Evolutionary conservation across 2,113 vertebrate species (phyloP), one percentile per base, ranked within the genome.

Genomic region (Hiodon tergisus): DNA sequence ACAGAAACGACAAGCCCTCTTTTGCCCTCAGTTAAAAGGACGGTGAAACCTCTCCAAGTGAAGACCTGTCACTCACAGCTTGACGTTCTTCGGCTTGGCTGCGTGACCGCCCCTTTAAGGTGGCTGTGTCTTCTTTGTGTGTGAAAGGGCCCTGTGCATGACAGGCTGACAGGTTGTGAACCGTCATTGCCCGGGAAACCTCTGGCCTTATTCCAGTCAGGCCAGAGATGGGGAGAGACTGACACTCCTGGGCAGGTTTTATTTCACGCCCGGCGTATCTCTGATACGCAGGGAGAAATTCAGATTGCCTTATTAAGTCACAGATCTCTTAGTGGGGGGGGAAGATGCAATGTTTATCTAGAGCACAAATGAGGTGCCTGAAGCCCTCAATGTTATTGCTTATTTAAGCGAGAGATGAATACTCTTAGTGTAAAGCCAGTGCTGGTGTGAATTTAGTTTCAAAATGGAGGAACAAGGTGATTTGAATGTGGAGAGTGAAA

Each of bases 381-480:
- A 5, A 71, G 70, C 55, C 46, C 55, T 71, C 53, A 48, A 48
- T 16, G n/a, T 71, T 63, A 63, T 17, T 13, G 6, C 61, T 17
- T 16, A 63, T 47, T 60, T 17, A 50, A 46, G 69, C 14, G 57
- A 71, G 31, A n/a, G 70, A 50, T 47, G 10, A 13, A 71, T 71
- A 13, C 70, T 48, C 70, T 7, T 60, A 71, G 55, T 2, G 13
- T 9, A 16, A 60, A 31, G 10, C 57, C 3, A 48, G 17, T 71
- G 60, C 60, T 31, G 57, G 55, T 7, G 46, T 60, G 55, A 60
- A 54, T 71, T 71, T 71, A 54, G 59, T 71, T 57, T 60, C 46
- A 47, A 8, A 60, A 59, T 60, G 31, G 31, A 31, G 31, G 31
- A 31, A 31, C 31, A 31, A 31, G 31, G 31, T 31, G 31, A 31